Conservation (phyloP, 92 coral and sea anemone genomes). For the Muricea muricata region DNA sequence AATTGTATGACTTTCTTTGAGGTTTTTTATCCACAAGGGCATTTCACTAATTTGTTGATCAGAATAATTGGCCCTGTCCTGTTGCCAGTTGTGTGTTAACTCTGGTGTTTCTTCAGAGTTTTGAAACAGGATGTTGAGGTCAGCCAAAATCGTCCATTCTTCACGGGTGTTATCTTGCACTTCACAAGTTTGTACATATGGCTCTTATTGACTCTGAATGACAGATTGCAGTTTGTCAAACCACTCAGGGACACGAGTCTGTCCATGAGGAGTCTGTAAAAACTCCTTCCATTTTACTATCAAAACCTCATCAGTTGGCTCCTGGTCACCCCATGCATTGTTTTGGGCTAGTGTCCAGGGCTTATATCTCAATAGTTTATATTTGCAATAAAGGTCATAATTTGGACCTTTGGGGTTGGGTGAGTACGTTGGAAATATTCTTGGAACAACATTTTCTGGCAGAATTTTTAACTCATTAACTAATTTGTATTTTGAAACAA, state of each 20-base stretch:
- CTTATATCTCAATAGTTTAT: slow-evolving; percentile 63
- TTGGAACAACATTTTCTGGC: slow-evolving; percentile 59
- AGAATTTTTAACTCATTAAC: slow-evolving; percentile 48
- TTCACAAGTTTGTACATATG: slow-evolving; percentile 36
- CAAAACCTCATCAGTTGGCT: slow-evolving; percentile 58
- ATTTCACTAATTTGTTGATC: slow-evolving; percentile 44
- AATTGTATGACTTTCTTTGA: slow-evolving; percentile 9
- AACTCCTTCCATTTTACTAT: slow-evolving; percentile 61
- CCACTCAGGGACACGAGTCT: slow-evolving; percentile 67
- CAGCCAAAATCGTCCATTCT: slow-evolving; percentile 71
- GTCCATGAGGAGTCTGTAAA: slow-evolving; percentile 65
- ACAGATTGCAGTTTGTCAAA: slow-evolving; percentile 65
- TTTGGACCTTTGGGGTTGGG: slow-evolving; percentile 62
- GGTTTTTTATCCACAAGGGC: slow-evolving; percentile 36
- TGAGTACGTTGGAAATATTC: slow-evolving; percentile 64
- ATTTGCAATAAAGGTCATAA: slow-evolving; percentile 61
- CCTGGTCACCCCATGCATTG: slow-evolving; percentile 66
- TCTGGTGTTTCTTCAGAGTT: slow-evolving; percentile 11
- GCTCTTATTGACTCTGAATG: slow-evolving; percentile 59
- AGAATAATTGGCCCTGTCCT: slow-evolving; percentile 46
- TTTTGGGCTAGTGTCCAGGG: slow-evolving; percentile 62
- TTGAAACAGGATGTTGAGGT: slow-evolving; percentile 21
- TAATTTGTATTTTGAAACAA: slow-evolving; percentile 60
- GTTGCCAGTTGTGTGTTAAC: slow-evolving; percentile 57
- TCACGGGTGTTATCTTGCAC: slow-evolving; percentile 47